Conservation (phyloP, 2,113 vertebrate species). For the Malurus melanocephalus region DNA sequence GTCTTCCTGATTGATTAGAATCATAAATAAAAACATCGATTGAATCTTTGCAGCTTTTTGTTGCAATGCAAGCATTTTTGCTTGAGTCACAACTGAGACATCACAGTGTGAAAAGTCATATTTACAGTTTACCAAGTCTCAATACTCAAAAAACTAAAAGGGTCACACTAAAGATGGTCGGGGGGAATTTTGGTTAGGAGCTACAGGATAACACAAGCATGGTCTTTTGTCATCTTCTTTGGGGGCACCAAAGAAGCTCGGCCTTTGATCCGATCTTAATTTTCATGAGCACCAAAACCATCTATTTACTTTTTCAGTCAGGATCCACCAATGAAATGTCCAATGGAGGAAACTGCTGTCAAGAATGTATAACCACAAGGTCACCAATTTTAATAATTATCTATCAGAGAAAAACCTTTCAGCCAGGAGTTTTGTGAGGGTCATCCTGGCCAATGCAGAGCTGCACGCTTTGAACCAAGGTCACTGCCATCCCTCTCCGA, state of each 20-base stretch:
- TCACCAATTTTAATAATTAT: neutral
- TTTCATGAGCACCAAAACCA: neutral
- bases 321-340: neutral
- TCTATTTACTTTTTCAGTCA: neutral
- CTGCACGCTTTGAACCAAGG: neutral
- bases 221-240: no score
- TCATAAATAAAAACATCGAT: neutral
- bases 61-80: neutral
- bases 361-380: rapidly evolving
- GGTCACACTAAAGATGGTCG: neutral
- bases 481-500: neutral
- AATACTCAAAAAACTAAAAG: neutral
- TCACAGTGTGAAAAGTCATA: neutral
- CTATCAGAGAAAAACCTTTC: neutral
- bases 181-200: neutral
- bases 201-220: neutral
- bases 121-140: neutral
- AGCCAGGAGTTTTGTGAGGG: neutral
- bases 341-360: neutral
- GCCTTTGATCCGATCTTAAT: neutral
- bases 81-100: neutral
- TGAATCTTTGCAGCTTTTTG: neutral
- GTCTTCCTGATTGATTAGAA: neutral
- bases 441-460: neutral
- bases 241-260: neutral